A percentile compares a stretch with the other conserved stretches of the same genome.
phyloP scores from a whole-genome alignment of 2,888 invertebrate genomes.

The Nemurella pictetii region DNA sequence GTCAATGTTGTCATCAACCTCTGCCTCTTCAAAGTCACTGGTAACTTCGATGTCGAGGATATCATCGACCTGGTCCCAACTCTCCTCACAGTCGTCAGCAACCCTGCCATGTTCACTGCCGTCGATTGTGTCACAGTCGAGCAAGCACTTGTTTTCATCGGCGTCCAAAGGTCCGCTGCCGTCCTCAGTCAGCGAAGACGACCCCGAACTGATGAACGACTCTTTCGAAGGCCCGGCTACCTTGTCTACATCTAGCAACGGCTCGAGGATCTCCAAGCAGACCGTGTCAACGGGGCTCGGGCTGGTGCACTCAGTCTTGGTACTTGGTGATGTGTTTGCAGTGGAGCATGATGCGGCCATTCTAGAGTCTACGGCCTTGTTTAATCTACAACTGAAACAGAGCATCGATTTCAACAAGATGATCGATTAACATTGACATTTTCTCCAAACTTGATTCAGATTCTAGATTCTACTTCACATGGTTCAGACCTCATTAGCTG shows the following conservation, averaged over 20 bases:
- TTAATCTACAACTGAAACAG: neutral
- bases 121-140: conserved; percentile 33
- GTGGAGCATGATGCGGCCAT: conserved; percentile 55
- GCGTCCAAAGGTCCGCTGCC: conserved; percentile 4
- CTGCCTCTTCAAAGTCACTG: conserved; percentile 48
- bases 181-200: conserved; percentile 24
- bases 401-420: neutral
- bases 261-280: conserved; percentile 47
- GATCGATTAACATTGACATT: neutral
- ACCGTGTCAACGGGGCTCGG: conserved; percentile 54
- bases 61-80: conserved; percentile 48
- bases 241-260: conserved; percentile 29
- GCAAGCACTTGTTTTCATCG: conserved; percentile 30
- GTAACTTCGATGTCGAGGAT: conserved; percentile 51
- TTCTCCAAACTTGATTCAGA: neutral
- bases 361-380: conserved; percentile 45
- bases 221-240: conserved; percentile 39
- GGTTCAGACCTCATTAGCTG: too few species aligned
- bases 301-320: conserved; percentile 52
- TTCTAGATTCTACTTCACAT: neutral
- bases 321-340: conserved; percentile 47
- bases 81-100: conserved; percentile 42
- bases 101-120: conserved; percentile 32
- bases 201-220: conserved; percentile 28
- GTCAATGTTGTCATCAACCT: conserved; percentile 36